Conservation (phyloP, 2,888 invertebrate species). For the Embidobia sp. region DNA sequence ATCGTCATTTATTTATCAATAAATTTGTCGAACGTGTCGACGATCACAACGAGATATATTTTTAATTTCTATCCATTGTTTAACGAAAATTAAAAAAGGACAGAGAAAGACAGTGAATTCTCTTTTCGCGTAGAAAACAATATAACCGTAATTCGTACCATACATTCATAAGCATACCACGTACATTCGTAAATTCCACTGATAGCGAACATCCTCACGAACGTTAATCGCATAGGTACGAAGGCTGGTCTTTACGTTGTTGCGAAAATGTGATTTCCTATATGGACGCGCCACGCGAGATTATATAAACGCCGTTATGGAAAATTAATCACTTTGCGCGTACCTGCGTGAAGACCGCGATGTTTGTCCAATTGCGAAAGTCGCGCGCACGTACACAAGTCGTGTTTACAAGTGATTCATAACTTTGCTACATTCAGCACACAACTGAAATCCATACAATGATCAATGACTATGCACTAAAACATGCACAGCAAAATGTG, state of each 20-base stretch:
- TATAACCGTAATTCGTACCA: constrained; percentile 23
- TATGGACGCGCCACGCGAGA: constrained; percentile 41
- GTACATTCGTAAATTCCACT: constrained; percentile 45
- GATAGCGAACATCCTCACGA: constrained; percentile 38
- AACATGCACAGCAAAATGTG: constrained; percentile 74
- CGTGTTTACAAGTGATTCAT: constrained; percentile 57
- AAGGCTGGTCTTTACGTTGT: constrained; percentile 25
- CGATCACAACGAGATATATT: constrained; percentile 69
- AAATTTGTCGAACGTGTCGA: constrained; percentile 64
- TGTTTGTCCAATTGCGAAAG: constrained; percentile 45
- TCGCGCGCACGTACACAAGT: constrained; percentile 29
- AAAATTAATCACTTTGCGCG: constrained; percentile 57
- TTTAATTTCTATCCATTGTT: constrained; percentile 63
- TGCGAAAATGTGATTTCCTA: constrained; percentile 48
- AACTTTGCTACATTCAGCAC: constrained; percentile 65
- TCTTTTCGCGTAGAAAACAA: constrained; percentile 57
- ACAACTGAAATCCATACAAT: constrained; percentile 62
- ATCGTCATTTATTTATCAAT: constrained; percentile 64
- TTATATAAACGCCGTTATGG: constrained; percentile 55
- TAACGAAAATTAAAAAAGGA: constrained; percentile 64
- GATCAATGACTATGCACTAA: constrained; percentile 74
- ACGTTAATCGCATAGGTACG: constrained; percentile 45
- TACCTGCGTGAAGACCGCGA: constrained; percentile 29
- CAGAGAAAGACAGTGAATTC: constrained; percentile 44
- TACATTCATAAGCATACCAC: constrained; percentile 51